A percentile compares a stretch with the other conserved stretches of the same genome.
These are phyloP conservation scores for Dendrolimus houi DNA, from an alignment of 2,888 invertebrate species.

Conservation along the genomic window DNA sequence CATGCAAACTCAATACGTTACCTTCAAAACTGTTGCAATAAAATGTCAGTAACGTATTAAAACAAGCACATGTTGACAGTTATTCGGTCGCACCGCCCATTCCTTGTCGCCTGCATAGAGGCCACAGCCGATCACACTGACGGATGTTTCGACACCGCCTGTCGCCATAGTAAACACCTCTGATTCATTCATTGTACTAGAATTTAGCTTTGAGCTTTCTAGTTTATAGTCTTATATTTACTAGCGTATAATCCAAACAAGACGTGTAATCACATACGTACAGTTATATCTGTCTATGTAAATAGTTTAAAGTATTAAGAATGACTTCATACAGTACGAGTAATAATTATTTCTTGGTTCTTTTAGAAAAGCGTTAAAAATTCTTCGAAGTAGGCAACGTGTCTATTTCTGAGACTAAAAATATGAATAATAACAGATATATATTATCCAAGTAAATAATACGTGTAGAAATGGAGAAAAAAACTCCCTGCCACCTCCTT, in stretches of 20 bases:
- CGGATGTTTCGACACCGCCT: constrained; percentile 56
- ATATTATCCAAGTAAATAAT: too few species aligned
- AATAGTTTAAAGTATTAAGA: too few species aligned
- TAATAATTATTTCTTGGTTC: too few species aligned
- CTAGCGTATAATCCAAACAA: background rate
- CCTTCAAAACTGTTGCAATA: background rate
- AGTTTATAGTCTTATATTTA: constrained; percentile 10
- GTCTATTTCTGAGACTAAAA: too few species aligned
- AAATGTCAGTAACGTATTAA: background rate
- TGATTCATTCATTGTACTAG: constrained; percentile 49
- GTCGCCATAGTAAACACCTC: constrained; percentile 48
- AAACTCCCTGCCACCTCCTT: too few species aligned
- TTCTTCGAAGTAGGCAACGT: too few species aligned
- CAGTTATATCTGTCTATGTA: too few species aligned
- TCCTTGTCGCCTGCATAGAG: constrained; percentile 37
- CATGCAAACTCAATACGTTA: background rate
- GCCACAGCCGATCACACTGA: constrained; percentile 26
- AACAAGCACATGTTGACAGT: background rate
- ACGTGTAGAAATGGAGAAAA: too few species aligned
- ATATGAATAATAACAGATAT: too few species aligned
- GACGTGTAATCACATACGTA: too few species aligned
- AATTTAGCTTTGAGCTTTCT: constrained; percentile 44
- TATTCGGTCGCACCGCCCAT: constrained; percentile 22
- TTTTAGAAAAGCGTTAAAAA: too few species aligned
- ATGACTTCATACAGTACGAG: too few species aligned